phyloP scores from a whole-genome alignment of 2,888 invertebrate species.

The Tetranychus piercei region DNA sequence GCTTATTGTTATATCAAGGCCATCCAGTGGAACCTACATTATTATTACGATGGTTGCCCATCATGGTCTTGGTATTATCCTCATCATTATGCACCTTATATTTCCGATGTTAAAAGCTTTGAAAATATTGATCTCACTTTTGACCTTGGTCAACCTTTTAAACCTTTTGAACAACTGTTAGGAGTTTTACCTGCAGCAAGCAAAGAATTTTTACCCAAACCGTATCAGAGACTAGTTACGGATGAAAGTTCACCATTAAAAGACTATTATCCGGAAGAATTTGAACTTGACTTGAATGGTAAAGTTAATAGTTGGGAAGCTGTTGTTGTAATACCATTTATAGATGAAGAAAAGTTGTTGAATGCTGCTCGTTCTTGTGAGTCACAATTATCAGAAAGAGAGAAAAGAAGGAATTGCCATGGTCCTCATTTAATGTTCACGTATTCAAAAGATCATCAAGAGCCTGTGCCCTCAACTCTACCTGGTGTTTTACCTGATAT shows the following conservation, averaged over 20 bases:
- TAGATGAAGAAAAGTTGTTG: slow-evolving; percentile 56
- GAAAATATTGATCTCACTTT: slow-evolving; percentile 52
- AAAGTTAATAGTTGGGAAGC: slow-evolving; percentile 93
- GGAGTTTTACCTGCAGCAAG: slow-evolving; percentile 76
- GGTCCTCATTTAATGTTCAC: slow-evolving; percentile 61
- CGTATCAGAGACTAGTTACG: slow-evolving; percentile 52
- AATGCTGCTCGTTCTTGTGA: slow-evolving; percentile 55
- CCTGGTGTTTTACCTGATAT: slow-evolving; percentile 32
- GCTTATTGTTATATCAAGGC: slow-evolving; percentile 76
- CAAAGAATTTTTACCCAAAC: slow-evolving; percentile 51
- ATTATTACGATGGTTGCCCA: slow-evolving; percentile 87
- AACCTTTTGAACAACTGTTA: slow-evolving; percentile 75
- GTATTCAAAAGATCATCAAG: slow-evolving; percentile 40
- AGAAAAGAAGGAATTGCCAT: slow-evolving; percentile 54
- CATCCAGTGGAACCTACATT: slow-evolving; percentile 86
- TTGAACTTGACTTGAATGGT: slow-evolving; percentile 84
- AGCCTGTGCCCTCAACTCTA: slow-evolving; percentile 29
- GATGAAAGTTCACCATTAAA: slow-evolving; percentile 58
- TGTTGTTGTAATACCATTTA: slow-evolving; percentile 77
- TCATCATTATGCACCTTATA: slow-evolving; percentile 87
- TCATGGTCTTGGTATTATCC: slow-evolving; percentile 99
- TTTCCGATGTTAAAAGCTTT: slow-evolving; percentile 75
- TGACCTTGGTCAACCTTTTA: slow-evolving; percentile 65
- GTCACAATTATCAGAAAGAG: slow-evolving; percentile 46
- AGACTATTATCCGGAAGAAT: slow-evolving; percentile 73